phyloP scores from a whole-genome alignment of 1,140 invertebrate genomes.

The Elymnias hypermnestra region DNA sequence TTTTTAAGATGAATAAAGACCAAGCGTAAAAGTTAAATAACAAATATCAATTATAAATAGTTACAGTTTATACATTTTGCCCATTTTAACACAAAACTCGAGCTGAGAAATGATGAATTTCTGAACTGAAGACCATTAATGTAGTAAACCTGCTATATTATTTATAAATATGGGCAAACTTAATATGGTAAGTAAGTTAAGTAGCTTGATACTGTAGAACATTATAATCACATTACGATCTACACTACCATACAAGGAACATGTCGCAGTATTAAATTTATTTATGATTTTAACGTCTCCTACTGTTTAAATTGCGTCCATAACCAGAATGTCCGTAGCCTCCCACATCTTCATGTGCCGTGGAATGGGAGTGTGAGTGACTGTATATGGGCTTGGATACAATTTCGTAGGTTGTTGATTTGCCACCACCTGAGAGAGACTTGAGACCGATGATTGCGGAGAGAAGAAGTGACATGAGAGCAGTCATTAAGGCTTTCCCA shows the following conservation, averaged over 20 bases:
- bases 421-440: slow-evolving; percentile 78
- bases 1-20: too few relatives aligned
- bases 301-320: slow-evolving; percentile 63
- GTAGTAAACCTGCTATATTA: too few relatives aligned
- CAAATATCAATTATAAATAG: too few relatives aligned
- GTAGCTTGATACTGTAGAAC: too few relatives aligned
- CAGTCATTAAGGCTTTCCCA: slow-evolving; percentile 89
- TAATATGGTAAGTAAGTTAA: too few relatives aligned
- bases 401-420: slow-evolving; percentile 88
- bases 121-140: too few relatives aligned
- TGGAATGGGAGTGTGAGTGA: slow-evolving; percentile 83
- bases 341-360: slow-evolving; percentile 80
- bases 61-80: too few relatives aligned
- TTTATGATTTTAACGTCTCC: slow-evolving; percentile 38
- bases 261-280: too few relatives aligned
- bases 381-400: slow-evolving; percentile 86
- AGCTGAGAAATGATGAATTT: too few relatives aligned
- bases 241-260: slow-evolving; percentile 3
- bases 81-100: too few relatives aligned
- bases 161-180: too few relatives aligned
- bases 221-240: slow-evolving; percentile 11
- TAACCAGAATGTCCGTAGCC: slow-evolving; percentile 79
- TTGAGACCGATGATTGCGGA: slow-evolving; percentile 86
- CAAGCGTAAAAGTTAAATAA: too few relatives aligned
- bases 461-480: slow-evolving; percentile 85